Evolutionary conservation across 2,888 invertebrate species (phyloP), one percentile per base, ranked within the genome.

Genomic region (Malachius bipustulatus): DNA sequence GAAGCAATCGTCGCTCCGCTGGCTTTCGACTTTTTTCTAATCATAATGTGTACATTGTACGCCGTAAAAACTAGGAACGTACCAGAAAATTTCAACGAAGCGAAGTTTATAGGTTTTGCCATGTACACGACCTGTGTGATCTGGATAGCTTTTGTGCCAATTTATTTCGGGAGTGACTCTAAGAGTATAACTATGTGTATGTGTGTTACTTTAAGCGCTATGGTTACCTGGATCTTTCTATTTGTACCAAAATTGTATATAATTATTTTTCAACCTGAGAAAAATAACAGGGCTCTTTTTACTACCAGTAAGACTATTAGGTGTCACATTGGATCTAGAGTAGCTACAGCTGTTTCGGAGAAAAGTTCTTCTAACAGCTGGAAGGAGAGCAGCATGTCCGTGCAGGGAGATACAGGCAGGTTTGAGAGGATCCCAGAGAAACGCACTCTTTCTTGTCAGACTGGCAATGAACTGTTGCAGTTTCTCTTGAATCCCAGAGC

Each of bases 41-140:
- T 84, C 40, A 65, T 70, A 3, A 64, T 82, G 47, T 84, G 83
- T 57, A 84, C 83, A 2, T 62, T 78, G 19, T 81, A 83, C 55
- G 84, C 84, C n/a, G 64, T 81, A 30, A 78, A 78, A 55, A 80
- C 80, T 1, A 64, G 85, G 26, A 82, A 82, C 52, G 70, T 85
- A 12, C 84, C 84, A 1, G 83, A 82, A 58, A 84, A 84, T 60
- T 83, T 83, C 59, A 85, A 84, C 65, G 84, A 82, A 55, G 73
- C 75, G 1, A 71, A 73, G 50, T 74, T 73, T 52, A 80, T 82
- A 43, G 81, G 83, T 2, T 84, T 84, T 52, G 79, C 82, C 14
- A 82, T 83, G 76, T 84, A 80, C 62, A 79, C 80, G 1, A 82
- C 80, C 1, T 75, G 79, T 57, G 76, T 81, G 29, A 77, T 80